Base-by-base conservation (phyloP, 2,888 invertebrate species). In the Sphaerophoria taeniata region DNA sequence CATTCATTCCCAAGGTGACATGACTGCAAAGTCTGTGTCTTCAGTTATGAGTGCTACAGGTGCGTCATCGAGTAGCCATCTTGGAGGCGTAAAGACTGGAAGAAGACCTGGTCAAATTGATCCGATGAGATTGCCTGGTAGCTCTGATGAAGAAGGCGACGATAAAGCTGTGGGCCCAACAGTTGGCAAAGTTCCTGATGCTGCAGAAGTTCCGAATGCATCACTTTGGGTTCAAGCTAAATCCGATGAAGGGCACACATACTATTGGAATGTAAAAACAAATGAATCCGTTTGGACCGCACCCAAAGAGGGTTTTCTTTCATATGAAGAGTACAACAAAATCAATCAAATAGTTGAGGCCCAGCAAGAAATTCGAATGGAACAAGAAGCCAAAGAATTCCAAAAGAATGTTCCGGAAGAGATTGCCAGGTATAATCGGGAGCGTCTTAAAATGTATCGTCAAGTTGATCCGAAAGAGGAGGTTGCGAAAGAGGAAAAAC, bases 221-320 rank as follows among this genome's bases (percentile, higher is more conserved):
- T 94, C 93, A 63, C 90, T 95, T 31, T 98, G 98, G 98, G 95
- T 96, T 87, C 97, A 98, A 91, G 95, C 91, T 3, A 94, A 94
- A 88, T 94, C 95, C 82, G 95, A 95, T 61, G 95, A 96, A 89
- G 97, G 97, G 0, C 93, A 95, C 88, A 94, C 95, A 0, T 98
- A 98, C 90, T 98, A 96, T 89, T 98, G 97, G 97, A 96, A 98
- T 91, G 95, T 94, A 1, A 94, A 95, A 87, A 97, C 97, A 45
- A 96, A 96, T 93, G 97, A 96, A 92, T 95, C 96, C 0, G 93
- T 94, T 2, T 97, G 96, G 96, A 94, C 95, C 86, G 92, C 94
- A 7, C 97, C 97, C 0, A 92, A 92, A 65, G 96, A 95, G 90
- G 96, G 96, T 11, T 97, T 93, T 89, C 90, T 96, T 73, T 95